phyloP scores from a whole-genome alignment of 23 tunicate species.

The Corella eumyota region DNA sequence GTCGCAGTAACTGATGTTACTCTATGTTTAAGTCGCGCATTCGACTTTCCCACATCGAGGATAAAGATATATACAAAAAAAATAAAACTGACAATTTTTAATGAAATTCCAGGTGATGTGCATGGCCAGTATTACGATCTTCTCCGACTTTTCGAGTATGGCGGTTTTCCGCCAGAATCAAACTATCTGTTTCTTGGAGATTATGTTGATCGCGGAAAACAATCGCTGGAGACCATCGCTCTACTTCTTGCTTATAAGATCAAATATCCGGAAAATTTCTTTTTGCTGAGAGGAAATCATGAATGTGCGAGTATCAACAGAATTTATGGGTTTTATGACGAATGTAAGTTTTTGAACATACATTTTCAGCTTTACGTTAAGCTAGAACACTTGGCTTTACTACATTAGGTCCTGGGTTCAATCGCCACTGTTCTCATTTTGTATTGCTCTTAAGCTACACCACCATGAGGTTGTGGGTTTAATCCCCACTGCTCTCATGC shows the following conservation, averaged over 20 bases:
- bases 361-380: too few relatives aligned
- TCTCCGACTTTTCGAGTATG: constrained; percentile 92
- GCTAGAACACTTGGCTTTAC: too few relatives aligned
- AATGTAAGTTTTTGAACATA: constrained; percentile 47
- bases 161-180: constrained; percentile 97
- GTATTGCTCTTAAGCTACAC: too few relatives aligned
- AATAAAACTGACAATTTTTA: too few relatives aligned
- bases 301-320: constrained; percentile 99
- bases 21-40: too few relatives aligned
- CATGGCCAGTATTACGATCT: constrained; percentile 99
- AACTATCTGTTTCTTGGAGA: constrained; percentile 97
- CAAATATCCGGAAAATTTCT: constrained; percentile 98
- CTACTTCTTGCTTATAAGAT: constrained; percentile 97
- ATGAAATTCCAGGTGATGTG: constrained; percentile 80
- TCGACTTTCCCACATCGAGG: too few relatives aligned
- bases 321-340: constrained; percentile 99
- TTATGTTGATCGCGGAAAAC: constrained; percentile 98
- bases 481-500: too few relatives aligned
- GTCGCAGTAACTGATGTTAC: too few relatives aligned
- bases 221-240: constrained; percentile 96
- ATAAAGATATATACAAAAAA: too few relatives aligned
- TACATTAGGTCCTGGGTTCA: too few relatives aligned
- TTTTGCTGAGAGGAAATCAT: constrained; percentile 94
- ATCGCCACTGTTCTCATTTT: too few relatives aligned
- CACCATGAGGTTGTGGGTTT: too few relatives aligned